A percentile compares a stretch with the other conserved stretches of the same genome.
phyloP scores from a whole-genome alignment of 2,888 invertebrate species.

The Volucella inanis region DNA sequence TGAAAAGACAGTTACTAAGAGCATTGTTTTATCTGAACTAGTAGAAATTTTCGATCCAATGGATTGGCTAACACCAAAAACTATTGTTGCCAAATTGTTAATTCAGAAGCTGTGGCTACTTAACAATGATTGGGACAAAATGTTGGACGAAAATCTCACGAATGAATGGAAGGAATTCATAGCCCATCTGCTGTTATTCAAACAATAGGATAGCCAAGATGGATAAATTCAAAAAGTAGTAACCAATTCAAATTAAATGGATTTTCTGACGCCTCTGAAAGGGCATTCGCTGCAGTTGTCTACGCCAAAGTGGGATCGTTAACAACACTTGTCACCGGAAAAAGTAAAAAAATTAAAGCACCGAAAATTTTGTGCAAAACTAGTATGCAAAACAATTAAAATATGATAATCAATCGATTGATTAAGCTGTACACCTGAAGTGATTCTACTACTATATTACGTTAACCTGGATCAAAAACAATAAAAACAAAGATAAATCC shows the following conservation, averaged over 20 bases:
- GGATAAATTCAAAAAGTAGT: neutral
- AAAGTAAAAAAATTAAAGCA: neutral
- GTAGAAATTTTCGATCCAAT: slow-evolving; percentile 39
- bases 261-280: slow-evolving; percentile 39
- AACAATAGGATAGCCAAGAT: slow-evolving; percentile 4
- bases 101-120: slow-evolving; percentile 34
- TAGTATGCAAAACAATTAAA: neutral
- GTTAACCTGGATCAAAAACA: neutral
- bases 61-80: slow-evolving; percentile 39
- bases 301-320: neutral
- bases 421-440: neutral
- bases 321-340: neutral
- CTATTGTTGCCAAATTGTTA: slow-evolving; percentile 35
- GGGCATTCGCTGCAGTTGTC: slow-evolving; percentile 10
- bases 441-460: neutral
- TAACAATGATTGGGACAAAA: slow-evolving; percentile 26
- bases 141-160: slow-evolving; percentile 17
- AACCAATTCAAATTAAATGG: slow-evolving; percentile 10
- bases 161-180: slow-evolving; percentile 31
- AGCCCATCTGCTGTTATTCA: neutral
- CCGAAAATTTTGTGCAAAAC: neutral
- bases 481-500: neutral
- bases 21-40: slow-evolving; percentile 10
- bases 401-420: neutral
- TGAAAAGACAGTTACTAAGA: neutral